Evolutionary conservation across 2,797 vertebrate species (phyloP).

Genomic region (Manis pentadactyla): DNA sequence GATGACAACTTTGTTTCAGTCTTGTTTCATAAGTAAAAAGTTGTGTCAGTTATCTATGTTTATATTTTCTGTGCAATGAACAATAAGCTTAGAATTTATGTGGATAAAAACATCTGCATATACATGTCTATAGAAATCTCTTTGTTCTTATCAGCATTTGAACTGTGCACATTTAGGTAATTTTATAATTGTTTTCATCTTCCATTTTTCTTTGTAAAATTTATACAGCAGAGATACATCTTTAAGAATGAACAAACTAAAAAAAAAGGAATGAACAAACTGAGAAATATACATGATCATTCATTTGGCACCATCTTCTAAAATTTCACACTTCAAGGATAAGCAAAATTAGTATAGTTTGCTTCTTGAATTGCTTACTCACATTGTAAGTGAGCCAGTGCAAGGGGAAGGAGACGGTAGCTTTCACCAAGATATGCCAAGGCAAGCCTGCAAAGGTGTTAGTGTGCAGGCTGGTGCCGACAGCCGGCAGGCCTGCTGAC

Average conservation of each 20-base stretch:
- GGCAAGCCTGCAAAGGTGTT: not conserved
- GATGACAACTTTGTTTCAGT: not conserved
- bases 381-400: conserved; percentile 30
- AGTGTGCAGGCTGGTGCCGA: not conserved
- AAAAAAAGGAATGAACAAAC: conserved; percentile 41
- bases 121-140: not conserved
- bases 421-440: not conserved
- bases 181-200: conserved; percentile 47
- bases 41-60: not conserved
- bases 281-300: conserved; percentile 75
- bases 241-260: conserved; percentile 60
- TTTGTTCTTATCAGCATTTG: not conserved
- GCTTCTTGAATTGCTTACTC: conserved; percentile 67
- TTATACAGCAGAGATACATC: conserved; percentile 43
- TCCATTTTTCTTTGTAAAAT: conserved; percentile 58
- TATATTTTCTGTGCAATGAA: not conserved
- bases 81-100: not conserved
- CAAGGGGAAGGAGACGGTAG: not conserved
- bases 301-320: conserved; percentile 74
- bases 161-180: conserved; percentile 3
- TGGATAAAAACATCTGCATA: not conserved
- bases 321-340: conserved; percentile 78
- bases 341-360: conserved; percentile 78
- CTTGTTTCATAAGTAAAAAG: not conserved
- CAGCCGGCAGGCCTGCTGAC: not conserved